Evolutionary conservation across 2,797 vertebrate species (phyloP).

Genomic region (Jordanella pulchra): DNA sequence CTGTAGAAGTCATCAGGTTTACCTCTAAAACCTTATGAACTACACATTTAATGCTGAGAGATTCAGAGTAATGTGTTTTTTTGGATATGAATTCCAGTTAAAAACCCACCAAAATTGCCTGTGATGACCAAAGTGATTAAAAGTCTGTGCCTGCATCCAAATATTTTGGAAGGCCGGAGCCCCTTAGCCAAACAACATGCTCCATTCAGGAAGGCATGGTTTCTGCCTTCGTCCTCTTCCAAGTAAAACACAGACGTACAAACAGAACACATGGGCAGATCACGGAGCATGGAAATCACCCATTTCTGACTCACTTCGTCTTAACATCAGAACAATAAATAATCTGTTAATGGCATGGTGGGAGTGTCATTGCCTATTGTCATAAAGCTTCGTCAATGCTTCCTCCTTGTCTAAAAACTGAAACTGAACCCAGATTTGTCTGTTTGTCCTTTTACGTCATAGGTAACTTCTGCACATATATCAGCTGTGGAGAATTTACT

Average conservation of each 20-base stretch:
- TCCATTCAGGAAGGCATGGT: conserved; percentile 71
- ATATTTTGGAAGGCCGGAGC: conserved; percentile 73
- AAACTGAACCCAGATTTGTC: conserved; percentile 20
- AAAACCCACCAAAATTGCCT: conserved; percentile 76
- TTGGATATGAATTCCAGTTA: conserved; percentile 63
- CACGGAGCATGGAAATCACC: conserved; percentile 38
- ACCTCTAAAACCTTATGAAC: conserved; percentile 72
- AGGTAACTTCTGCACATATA: conserved; percentile 60
- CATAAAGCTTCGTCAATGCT: conserved; percentile 5
- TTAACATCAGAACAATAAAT: conserved; percentile 15
- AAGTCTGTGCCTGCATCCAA: conserved; percentile 37
- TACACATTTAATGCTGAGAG: conserved; percentile 79
- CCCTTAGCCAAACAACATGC: conserved; percentile 69
- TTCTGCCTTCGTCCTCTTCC: conserved; percentile 41
- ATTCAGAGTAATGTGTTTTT: conserved; percentile 51
- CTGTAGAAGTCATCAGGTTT: conserved; percentile 82
- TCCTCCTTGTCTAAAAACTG: conserved; percentile 11
- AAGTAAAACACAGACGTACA: conserved; percentile 52
- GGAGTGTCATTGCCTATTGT: background rate
- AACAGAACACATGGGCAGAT: conserved; percentile 14
- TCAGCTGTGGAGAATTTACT: conserved; percentile 65
- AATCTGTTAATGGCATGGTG: background rate
- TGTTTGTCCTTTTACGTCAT: conserved; percentile 34
- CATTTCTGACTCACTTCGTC: conserved; percentile 27
- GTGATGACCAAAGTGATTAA: conserved; percentile 77